Base-by-base conservation (phyloP, 1,140 invertebrate genomes). In the Bombyx mori region DNA sequence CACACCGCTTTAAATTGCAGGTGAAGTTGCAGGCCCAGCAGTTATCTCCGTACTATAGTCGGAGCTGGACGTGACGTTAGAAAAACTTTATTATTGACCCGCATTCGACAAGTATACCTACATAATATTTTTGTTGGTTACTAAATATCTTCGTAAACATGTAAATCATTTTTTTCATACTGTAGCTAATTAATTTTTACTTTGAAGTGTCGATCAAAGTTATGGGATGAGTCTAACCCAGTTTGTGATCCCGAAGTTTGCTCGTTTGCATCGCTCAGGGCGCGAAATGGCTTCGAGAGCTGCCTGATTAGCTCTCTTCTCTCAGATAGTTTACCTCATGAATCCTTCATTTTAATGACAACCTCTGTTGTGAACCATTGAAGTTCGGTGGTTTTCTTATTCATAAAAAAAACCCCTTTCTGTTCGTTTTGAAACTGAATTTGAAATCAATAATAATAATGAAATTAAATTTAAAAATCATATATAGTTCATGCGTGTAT, bases 141-240 rank as follows among this genome's bases (percentile, higher is more conserved):
- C 26, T 35, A 5, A 35, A 35, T 35, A 35, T 35, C 26, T 35
- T 35, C 4, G 26, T 35, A 35, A 35, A 5, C 26, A 35, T 35
- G 26, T 5, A 35, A 35, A 35, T 5, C 2, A 35, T 35, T 35
- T 35, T 35, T 35, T 5, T 5, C 44, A 52, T 55, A 52, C 52
- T 65, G 59, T 57, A 71, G 70, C 73, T 71, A 79, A 73, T 69
- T 69, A 60, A 66, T 68, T 73, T 69, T 69, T 65, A 75, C 72
- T 79, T 79, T 76, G 75, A 75, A 80, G 75, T 73, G 71, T 76
- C 72, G 73, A 75, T 81, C 75, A 79, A 81, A 81, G 77, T 79
- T 74, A 69, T 74, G 67, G 73, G 69, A 76, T 74, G 64, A 77
- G 73, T 75, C 71, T 68, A 74, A 77, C 67, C 68, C 67, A 65